phyloP scores from a whole-genome alignment of 2,888 invertebrate genomes.

The Steromphala cineraria region DNA sequence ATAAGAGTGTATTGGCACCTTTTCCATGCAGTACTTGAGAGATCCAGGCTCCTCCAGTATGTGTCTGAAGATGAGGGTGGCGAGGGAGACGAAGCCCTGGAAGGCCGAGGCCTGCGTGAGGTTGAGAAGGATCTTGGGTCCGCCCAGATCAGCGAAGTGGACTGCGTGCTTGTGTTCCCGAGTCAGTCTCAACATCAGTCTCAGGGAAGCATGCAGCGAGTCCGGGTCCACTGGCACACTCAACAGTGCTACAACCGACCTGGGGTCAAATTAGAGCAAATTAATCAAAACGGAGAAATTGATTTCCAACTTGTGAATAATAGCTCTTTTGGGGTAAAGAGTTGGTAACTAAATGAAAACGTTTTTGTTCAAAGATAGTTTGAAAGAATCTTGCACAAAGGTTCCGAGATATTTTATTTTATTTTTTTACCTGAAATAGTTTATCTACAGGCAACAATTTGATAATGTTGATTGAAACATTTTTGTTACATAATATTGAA shows the following conservation, averaged over 20 bases:
- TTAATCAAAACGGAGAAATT: no score
- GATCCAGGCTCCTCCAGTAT: constrained; percentile 86
- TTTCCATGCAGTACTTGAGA: constrained; percentile 86
- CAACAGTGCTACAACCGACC: constrained; percentile 83
- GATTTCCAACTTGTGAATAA: no score
- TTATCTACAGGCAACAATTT: no score
- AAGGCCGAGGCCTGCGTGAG: constrained; percentile 85
- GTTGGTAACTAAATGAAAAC: no score
- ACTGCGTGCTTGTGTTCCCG: constrained; percentile 84
- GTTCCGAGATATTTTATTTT: no score
- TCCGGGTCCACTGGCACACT: constrained; percentile 84
- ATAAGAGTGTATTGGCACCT: constrained; percentile 74
- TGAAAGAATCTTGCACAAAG: no score
- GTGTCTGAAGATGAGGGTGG: constrained; percentile 86
- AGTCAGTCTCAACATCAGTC: constrained; percentile 85
- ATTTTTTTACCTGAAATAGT: no score
- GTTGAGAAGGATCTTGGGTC: constrained; percentile 83
- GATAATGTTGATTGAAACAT: no score
- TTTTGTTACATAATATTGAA: no score
- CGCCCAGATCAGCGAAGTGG: constrained; percentile 85
- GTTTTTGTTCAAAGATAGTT: no score
- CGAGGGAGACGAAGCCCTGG: constrained; percentile 84
- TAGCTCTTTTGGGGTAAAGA: no score
- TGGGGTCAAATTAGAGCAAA: constrained; percentile 43
- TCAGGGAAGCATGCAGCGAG: constrained; percentile 85